Conservation (phyloP, 2,888 invertebrate species). For the Sisyra nigra region DNA sequence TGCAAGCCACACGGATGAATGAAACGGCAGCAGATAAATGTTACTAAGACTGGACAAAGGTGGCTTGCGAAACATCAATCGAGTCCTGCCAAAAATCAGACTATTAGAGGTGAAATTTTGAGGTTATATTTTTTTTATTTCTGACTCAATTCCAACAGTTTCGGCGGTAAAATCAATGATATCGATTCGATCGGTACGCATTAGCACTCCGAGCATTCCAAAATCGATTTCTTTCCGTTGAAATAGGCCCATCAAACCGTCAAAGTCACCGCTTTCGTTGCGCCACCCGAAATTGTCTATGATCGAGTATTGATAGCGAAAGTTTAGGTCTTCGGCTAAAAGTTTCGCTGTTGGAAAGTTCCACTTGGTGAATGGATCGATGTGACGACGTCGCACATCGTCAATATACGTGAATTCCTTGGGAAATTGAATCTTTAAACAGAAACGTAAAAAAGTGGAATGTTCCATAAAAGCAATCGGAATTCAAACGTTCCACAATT, state of each 20-base stretch:
- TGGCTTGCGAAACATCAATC: conserved; percentile 44
- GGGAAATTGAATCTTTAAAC: conserved; percentile 9
- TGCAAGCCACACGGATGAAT: conserved; percentile 36
- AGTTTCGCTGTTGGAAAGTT: conserved; percentile 24
- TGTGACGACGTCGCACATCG: conserved; percentile 23
- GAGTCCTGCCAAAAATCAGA: too few relatives aligned
- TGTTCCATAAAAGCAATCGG: too few relatives aligned
- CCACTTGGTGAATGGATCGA: conserved; percentile 29
- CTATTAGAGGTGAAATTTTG: too few relatives aligned
- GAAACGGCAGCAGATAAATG: conserved; percentile 42
- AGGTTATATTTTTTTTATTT: too few relatives aligned
- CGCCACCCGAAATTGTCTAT: conserved; percentile 35
- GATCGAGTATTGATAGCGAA: conserved; percentile 26
- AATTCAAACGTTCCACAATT: too few relatives aligned
- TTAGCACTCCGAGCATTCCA: conserved; percentile 34
- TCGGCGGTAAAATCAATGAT: conserved; percentile 36
- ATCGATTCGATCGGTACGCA: conserved; percentile 36
- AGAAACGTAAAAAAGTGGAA: too few relatives aligned
- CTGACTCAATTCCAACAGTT: conserved; percentile 30
- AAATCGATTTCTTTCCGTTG: conserved; percentile 36
- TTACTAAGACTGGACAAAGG: conserved; percentile 40
- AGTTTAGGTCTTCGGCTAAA: conserved; percentile 26
- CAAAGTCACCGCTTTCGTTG: conserved; percentile 40
- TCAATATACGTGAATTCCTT: conserved; percentile 14
- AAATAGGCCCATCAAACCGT: conserved; percentile 36